These are phyloP conservation scores for Tiliacea aurago DNA, from an alignment of 2,888 invertebrate genomes.

Conservation along the genomic window DNA sequence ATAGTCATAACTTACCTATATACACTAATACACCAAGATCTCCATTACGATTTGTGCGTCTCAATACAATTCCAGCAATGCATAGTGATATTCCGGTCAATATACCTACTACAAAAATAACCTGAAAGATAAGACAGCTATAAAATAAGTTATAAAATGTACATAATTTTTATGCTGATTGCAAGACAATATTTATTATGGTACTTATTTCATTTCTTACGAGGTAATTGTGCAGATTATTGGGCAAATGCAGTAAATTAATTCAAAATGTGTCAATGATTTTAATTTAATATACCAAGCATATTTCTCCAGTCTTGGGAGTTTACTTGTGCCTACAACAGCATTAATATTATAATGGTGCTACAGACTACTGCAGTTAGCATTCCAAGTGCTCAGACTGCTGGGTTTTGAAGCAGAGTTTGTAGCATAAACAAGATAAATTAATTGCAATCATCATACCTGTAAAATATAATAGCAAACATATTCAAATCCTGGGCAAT, in stretches of 20 bases:
- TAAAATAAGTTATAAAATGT: conserved; percentile 16
- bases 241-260: not conserved
- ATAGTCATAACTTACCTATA: conserved; percentile 87
- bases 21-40: conserved; percentile 92
- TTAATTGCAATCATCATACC: conserved; percentile 76
- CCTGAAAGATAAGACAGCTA: conserved; percentile 81
- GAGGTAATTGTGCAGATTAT: not conserved
- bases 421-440: not conserved
- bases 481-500: conserved; percentile 93
- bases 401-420: not conserved
- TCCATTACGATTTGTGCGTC: conserved; percentile 91
- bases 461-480: conserved; percentile 93
- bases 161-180: conserved; percentile 1
- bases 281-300: not conserved
- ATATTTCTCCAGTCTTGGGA: not conserved
- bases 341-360: not conserved
- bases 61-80: conserved; percentile 92
- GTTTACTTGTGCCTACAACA: not conserved
- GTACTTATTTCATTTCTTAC: not conserved
- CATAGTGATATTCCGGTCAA: conserved; percentile 92
- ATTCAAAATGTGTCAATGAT: not conserved
- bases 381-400: not conserved
- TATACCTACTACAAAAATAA: conserved; percentile 92
- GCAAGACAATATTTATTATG: not conserved
- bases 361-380: not conserved